Base-by-base conservation (phyloP, 2,113 vertebrate genomes). In the Corythoichthys haematopterus region DNA sequence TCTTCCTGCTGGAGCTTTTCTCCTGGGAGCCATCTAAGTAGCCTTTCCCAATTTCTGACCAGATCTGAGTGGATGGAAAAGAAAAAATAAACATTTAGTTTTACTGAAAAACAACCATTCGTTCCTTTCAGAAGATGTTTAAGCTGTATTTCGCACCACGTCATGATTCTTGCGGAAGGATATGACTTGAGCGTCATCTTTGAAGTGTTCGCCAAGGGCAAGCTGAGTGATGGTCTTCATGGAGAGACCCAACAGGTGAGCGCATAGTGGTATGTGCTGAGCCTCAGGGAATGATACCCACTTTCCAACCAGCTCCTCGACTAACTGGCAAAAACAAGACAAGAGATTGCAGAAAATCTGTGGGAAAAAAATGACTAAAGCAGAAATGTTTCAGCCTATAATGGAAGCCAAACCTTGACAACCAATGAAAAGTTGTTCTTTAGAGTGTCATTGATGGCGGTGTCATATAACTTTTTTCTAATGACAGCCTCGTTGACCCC, bases 21-120 rank as follows among this genome's bases (percentile, higher is more conserved):
- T 98, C 95, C 82, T 96, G 86, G 45, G 96, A 96, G 0, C 96
- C 97, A 72, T 98, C 97, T 86, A 98, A 80, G 83, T 94, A 98
- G 68, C 95, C 97, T 76, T 94, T 98, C 28, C 96, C 96, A 55
- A 98, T 96, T 85, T 98, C 97, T 1, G 94, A 93, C 96, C 97
- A 99, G 82, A 99, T 94, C 96, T 99, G 83, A 56, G 3, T 6
- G 46, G 45, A 67, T 28, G 33, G 46, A 65, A 64, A 71, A 35
- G 3, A 28, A 15, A n/a, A 6, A 52, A 51, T 2, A 3, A 20
- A 37, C 13, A 14, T 63, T 3, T 63, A 13, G 36, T 37, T n/a
- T 59, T 16, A n/a, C 57, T 15, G 14, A 58, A 58, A 58, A 38
- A 38, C 56, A 58, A 37, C 37, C 12, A 36, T 14, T 36, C 7